Conservation (phyloP, 2,888 invertebrate genomes). For the Ophion obscuratus region DNA sequence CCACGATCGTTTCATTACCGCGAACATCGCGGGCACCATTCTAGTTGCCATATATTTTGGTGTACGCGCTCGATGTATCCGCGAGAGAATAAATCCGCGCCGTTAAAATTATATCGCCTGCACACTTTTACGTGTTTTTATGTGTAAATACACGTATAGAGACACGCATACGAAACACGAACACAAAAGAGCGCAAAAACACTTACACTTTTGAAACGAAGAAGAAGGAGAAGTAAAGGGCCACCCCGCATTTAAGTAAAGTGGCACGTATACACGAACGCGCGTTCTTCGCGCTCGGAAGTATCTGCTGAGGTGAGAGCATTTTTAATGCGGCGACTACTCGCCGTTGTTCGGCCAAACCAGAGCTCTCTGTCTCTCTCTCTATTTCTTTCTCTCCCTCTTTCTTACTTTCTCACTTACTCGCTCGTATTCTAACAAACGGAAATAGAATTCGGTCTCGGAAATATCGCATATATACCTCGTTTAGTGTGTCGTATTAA, state of each 20-base stretch:
- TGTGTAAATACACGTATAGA: background rate
- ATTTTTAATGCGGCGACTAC: slow-evolving; percentile 69
- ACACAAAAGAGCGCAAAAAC: slow-evolving; percentile 68
- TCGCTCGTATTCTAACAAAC: slow-evolving; percentile 22
- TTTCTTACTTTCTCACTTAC: background rate
- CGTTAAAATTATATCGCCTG: slow-evolving; percentile 4
- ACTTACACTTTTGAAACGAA: slow-evolving; percentile 74
- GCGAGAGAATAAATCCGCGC: no score
- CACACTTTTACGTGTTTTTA: background rate
- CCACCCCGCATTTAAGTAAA: slow-evolving; percentile 79
- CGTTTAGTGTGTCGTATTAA: background rate
- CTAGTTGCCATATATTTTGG: no score
- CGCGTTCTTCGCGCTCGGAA: slow-evolving; percentile 58
- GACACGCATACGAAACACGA: background rate
- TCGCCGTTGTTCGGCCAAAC: slow-evolving; percentile 54
- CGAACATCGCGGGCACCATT: no score
- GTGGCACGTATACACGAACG: slow-evolving; percentile 75
- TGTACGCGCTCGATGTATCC: no score
- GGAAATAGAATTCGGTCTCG: slow-evolving; percentile 11
- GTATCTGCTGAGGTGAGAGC: slow-evolving; percentile 66
- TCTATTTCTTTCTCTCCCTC: slow-evolving; percentile 15
- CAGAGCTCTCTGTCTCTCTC: slow-evolving; percentile 30
- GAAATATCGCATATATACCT: background rate
- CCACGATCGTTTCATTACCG: no score
- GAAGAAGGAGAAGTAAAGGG: slow-evolving; percentile 55